Base-by-base conservation (phyloP, 2,888 invertebrate genomes). In the Vesta saturnalis region DNA sequence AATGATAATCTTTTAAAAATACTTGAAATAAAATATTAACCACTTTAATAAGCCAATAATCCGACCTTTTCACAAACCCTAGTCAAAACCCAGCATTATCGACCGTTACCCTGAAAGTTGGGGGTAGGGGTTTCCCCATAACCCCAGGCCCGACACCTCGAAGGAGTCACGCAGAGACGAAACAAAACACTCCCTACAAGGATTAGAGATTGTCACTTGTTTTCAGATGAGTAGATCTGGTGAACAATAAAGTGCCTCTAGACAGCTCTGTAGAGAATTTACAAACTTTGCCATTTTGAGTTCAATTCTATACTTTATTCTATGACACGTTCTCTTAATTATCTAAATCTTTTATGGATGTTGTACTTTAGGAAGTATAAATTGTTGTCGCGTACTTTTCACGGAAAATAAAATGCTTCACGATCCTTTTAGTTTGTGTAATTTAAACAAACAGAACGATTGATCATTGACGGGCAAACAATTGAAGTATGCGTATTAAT, bases 171-270 rank as follows among this genome's bases (percentile, higher is more conserved):
- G 79, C 79, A 77, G 78, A 76, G 76, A 74, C 79, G 77, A 80
- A 80, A 79, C 79, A 80, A 79, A 78, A 78, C 79, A 78, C 78
- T 78, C 77, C 77, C 78, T 77, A 78, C 79, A 77, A 78, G 78
- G 78, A 79, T 79, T 78, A 79, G 79, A 80, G 78, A 79, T 79
- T 79, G 79, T 79, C 79, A 79, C 78, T 79, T 78, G 79, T 77
- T 78, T 80, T 78, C 79, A 75, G 78, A 78, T 76, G 79, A 79
- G 78, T 78, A 77, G 79, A 79, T 79, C 77, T 73, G 72, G 74
- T 72, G 74, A 78, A 78, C 78, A 79, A 79, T 79, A 78, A 78
- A 78, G 77, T 77, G 74, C 77, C 74, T 65, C 76, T 74, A 76
- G 74, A 74, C 75, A 75, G 71, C 74, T 73, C 72, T 64, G 72